Base-by-base conservation (phyloP, 2,113 vertebrate species). In the Entelurus aequoreus region DNA sequence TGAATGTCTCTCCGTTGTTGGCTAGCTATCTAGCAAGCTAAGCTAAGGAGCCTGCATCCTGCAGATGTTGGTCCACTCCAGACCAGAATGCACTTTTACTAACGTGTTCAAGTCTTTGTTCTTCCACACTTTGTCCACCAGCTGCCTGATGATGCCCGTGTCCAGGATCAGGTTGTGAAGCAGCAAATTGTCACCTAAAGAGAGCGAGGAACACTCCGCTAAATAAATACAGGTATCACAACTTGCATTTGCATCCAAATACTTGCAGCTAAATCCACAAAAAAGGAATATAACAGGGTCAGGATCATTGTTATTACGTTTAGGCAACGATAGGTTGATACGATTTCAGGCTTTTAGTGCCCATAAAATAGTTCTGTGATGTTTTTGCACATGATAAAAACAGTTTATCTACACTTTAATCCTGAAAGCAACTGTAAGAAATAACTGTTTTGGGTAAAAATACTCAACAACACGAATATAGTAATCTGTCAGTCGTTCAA, bases 121-220 rank as follows among this genome's bases (percentile, higher is more conserved):
- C 84, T 90, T 94, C 97, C 97, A 99, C 64, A 96, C 95, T 19
- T 92, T 92, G 1, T 99, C 95, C 13, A 97, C 95, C 78, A 99
- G 85, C 85, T 96, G 93, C 70, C 94, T 89, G 0, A 96, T 98
- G 87, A 99, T 96, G 70, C 96, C 95, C 0, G 96, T 96, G 88
- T 99, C 97, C 90, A 99, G 86, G 61, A 99, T 98, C 68, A 99
- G 88, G 85, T 99, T 99, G 72, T 99, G 96, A 46, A 99, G 91
- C 40, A 99, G 94, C 75, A 98, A 93, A 76, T 93, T 98, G 80
- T 99, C 94, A 46, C 97, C 97, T 94, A 67, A 49, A 56, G 5
- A 8, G 2, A 35, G 2, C 11, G 6, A 37, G 5, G 52, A 36
- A 52, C 8, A 56, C 14, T 28, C 50, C 9, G 12, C 36, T 15